Conservation (phyloP, 2,113 vertebrate genomes). For the Benitochromis conjunctus region DNA sequence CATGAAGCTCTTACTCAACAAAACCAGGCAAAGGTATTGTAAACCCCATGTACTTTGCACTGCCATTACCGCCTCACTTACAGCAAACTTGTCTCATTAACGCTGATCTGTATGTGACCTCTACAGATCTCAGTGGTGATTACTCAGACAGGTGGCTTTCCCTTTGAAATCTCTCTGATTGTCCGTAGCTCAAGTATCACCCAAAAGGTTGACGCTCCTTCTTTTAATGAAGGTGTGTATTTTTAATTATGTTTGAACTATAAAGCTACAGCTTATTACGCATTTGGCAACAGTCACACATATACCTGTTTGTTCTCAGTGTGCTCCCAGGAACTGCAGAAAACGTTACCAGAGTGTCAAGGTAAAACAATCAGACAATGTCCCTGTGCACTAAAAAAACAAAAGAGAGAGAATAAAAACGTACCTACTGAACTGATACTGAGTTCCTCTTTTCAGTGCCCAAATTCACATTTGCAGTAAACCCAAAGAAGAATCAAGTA, state of each 20-base stretch:
- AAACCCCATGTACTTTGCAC: neutral
- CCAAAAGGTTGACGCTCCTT: conserved; percentile 5
- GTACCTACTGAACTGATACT: neutral
- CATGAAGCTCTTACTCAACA: neutral
- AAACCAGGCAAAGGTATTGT: conserved; percentile 39
- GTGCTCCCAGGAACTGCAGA: conserved; percentile 21
- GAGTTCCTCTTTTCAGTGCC: conserved; percentile 46
- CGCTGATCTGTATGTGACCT: neutral
- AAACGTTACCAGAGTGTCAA: conserved; percentile 28
- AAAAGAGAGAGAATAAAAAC: fast-evolving
- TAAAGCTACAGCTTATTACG: neutral
- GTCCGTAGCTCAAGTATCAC: neutral
- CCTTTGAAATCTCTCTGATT: conserved; percentile 34
- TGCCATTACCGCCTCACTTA: neutral
- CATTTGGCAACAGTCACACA: neutral
- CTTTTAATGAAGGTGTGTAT: conserved; percentile 49
- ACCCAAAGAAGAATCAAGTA: conserved; percentile 3
- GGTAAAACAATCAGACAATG: conserved; percentile 28
- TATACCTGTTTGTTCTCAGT: conserved; percentile 35
- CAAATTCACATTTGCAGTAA: neutral
- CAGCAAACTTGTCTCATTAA: neutral
- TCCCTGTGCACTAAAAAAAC: neutral
- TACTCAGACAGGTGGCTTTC: conserved; percentile 5
- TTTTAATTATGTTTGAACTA: neutral
- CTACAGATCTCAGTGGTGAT: conserved; percentile 54